These are phyloP conservation scores for Macaca mulatta DNA, from an alignment of 2,113 vertebrate species.

Conservation along the genomic window DNA sequence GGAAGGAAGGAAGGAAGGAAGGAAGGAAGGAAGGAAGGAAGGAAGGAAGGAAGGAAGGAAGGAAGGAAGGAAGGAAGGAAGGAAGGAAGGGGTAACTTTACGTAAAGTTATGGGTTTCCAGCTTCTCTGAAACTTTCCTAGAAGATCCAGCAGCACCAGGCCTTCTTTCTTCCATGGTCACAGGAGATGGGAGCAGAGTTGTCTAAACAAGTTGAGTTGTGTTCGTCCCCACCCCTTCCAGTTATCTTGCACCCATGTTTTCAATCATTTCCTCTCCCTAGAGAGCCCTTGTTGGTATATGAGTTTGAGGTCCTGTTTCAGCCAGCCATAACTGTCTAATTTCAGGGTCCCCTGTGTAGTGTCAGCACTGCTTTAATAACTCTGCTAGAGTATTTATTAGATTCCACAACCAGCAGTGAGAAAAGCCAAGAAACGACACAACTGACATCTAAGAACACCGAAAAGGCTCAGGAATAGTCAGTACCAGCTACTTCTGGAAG, in stretches of 20 bases:
- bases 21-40: too few relatives aligned
- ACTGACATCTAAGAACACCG: neutral
- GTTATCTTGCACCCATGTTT: neutral
- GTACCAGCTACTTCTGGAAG: neutral
- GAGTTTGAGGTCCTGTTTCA: neutral
- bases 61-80: too few relatives aligned
- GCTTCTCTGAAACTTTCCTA: neutral
- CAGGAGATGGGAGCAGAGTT: neutral
- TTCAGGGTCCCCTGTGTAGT: neutral
- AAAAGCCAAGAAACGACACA: neutral
- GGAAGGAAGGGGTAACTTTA: neutral
- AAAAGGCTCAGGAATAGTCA: neutral
- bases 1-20: too few relatives aligned
- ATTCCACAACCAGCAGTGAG: neutral
- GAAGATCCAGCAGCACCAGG: neutral
- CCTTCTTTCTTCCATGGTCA: neutral
- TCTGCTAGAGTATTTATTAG: neutral
- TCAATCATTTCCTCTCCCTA: neutral
- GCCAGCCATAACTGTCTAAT: neutral
- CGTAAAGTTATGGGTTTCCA: neutral
- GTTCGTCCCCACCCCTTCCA: neutral
- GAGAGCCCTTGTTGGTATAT: neutral
- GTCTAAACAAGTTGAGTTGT: neutral
- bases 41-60: too few relatives aligned
- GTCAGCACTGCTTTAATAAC: neutral